Conservation (phyloP, 2,888 invertebrate genomes). For the Zaprionus bogoriensis region DNA sequence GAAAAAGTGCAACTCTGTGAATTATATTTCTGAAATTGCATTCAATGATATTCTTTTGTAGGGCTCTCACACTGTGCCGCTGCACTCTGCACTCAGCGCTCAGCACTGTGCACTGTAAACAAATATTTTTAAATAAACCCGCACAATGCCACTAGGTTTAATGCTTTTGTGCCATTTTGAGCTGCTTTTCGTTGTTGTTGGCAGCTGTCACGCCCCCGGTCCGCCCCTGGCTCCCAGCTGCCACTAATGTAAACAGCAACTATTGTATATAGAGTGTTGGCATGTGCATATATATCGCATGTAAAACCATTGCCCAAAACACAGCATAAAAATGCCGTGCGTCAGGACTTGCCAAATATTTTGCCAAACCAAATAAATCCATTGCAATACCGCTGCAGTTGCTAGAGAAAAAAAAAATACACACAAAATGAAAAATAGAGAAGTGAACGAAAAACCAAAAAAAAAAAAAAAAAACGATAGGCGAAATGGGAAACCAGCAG, state of each 20-base stretch:
- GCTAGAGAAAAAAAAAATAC: slow-evolving; percentile 2
- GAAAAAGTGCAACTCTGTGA: slow-evolving; percentile 21
- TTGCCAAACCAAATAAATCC: slow-evolving; percentile 73
- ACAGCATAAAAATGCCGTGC: slow-evolving; percentile 52
- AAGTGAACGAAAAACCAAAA: neutral
- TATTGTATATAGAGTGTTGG: slow-evolving; percentile 29
- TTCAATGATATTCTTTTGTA: slow-evolving; percentile 45
- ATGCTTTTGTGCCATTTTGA: slow-evolving; percentile 52
- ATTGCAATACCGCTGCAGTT: slow-evolving; percentile 53
- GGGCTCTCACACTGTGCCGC: neutral
- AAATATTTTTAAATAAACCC: slow-evolving; percentile 1
- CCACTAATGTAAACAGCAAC: slow-evolving; percentile 60
- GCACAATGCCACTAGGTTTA: slow-evolving; percentile 32
- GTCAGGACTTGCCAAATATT: slow-evolving; percentile 73
- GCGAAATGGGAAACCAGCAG: neutral
- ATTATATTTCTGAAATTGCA: slow-evolving; percentile 29
- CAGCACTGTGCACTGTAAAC: neutral
- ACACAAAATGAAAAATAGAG: neutral
- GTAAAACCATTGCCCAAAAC: slow-evolving; percentile 54
- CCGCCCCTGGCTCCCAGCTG: slow-evolving; percentile 26
- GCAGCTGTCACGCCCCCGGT: slow-evolving; percentile 38
- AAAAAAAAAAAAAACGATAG: neutral
- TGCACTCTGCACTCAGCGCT: neutral
- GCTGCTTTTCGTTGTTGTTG: slow-evolving; percentile 35
- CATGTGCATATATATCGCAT: slow-evolving; percentile 26